Evolutionary conservation across 2,888 invertebrate species (phyloP), one percentile per base, ranked within the genome.

Genomic region (Thecophora atra): DNA sequence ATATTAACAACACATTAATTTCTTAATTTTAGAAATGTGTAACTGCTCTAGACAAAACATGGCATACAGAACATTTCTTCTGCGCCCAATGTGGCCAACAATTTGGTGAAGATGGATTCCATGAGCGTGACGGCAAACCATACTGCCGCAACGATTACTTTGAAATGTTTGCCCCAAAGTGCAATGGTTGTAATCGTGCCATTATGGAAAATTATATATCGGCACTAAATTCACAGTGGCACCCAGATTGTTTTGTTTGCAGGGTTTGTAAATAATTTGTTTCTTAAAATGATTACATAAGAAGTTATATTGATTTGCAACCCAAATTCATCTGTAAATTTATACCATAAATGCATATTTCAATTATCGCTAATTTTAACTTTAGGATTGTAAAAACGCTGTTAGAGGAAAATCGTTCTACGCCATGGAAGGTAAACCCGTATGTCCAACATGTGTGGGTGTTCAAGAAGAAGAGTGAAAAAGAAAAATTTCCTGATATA

Each of bases 21-120:
- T 26, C 65, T 78, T 81, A 17, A 82, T 80, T 80, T 89, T 89
- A 98, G 98, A 98, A 98, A 95, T 99, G 98, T 89, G 96, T 99
- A 76, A 98, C 98, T 1, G 99, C 98, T 13, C 88, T 99, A 86
- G 97, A 98, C 86, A 96, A 96, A 88, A 98, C 97, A 77, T 99
- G 98, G 97, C 99, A 99, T 86, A 97, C 98, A 81, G 98, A 99
- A 86, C 98, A 98, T 88, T 99, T 99, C 90, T 96, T 97, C 89
- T 99, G 99, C 88, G 96, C 96, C 76, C 96, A 97, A 84, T 99
- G 99, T 86, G 97, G 97, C 58, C 94, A 96, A 84, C 96, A 96
- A 85, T 98, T 99, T 84, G 98, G 98, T 15, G 98, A 98, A 81
- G 97, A 98, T 76, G 98, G 98, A 52, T 99, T 98, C 90, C 98